These are phyloP conservation scores for Listronotus oregonensis DNA, from an alignment of 1,140 invertebrate species.

Conservation along the genomic window DNA sequence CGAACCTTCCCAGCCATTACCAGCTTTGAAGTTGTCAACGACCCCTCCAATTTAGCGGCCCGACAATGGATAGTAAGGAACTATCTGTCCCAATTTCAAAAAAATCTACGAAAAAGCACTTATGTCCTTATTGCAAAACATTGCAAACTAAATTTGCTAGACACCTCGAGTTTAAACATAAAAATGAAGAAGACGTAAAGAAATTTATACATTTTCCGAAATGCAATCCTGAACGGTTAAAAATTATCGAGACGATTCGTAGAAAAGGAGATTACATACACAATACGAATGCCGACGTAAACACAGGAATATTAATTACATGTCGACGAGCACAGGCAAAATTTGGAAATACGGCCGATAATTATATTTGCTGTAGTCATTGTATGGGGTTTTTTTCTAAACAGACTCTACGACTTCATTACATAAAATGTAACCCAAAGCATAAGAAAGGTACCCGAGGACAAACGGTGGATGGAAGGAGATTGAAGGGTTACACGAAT, in stretches of 20 bases:
- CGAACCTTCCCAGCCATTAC: too few species aligned
- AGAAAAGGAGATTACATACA: too few species aligned
- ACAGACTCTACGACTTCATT: conserved; percentile 12
- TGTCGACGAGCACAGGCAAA: too few species aligned
- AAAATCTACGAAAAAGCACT: conserved; percentile 7
- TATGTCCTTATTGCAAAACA: conserved; percentile 15
- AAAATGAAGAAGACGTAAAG: too few species aligned
- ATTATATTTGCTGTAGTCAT: conserved; percentile 16
- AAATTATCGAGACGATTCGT: too few species aligned
- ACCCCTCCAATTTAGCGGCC: too few species aligned
- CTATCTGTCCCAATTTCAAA: conserved; percentile 12
- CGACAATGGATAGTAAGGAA: conserved; percentile 1
- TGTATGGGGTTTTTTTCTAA: conserved; percentile 12
- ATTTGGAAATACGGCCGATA: not conserved
- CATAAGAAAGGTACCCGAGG: conserved; percentile 6
- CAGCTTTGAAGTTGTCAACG: too few species aligned
- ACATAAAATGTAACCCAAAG: conserved; percentile 8
- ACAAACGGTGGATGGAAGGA: conserved; percentile 4
- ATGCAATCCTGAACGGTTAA: too few species aligned
- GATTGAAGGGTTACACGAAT: conserved; percentile 9
- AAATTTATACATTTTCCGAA: too few species aligned
- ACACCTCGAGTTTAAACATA: conserved; percentile 8
- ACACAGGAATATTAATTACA: too few species aligned
- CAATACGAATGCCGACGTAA: too few species aligned
- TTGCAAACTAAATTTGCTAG: conserved; percentile 18